Evolutionary conservation across 2,888 invertebrate genomes (phyloP), one percentile per base, ranked within the genome.

Genomic region (Acleris sparsana): DNA sequence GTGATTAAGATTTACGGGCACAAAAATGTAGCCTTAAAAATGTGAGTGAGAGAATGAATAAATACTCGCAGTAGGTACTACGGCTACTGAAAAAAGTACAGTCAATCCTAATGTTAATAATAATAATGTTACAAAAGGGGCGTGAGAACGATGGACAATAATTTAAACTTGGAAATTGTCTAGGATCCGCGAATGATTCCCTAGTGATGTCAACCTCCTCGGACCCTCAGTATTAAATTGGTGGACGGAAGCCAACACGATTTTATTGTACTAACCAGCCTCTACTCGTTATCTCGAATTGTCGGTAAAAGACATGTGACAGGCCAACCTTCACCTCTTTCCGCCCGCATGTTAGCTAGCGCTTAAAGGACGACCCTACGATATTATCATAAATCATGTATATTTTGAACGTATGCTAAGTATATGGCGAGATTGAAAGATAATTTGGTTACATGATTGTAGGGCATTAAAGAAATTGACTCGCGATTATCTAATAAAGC

Each of bases 221-320:
- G 76, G 77, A 75, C 80, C 80, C 78, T 80, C 76, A 69, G 67
- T 70, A 73, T 73, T 75, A 78, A 80, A 82, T 82, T 81, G 81
- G 78, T 76, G 73, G 75, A 75, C 77, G 82, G 82, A 81, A 81
- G 76, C 73, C 66, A 76, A 77, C 74, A 71, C 76, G 77, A 76
- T 74, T 74, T 75, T 72, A 77, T 82, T 82, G 77, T 78, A 80
- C 82, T 80, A 82, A 75, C 76, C 75, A 77, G 73, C 73, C 75
- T 71, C 71, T 73, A 72, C 75, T 79, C 58, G 76, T 76, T 79
- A 75, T 74, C 72, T 72, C 71, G 71, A 75, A 75, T 78, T 75
- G 75, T 73, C 75, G 73, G 75, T 74, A 76, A 77, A 77, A 79
- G 77, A 74, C 73, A 72, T 70, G 70, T 79, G 77, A 74, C 73